Base-by-base conservation (phyloP, 1,140 invertebrate genomes). In the Drosophila kohkoa region DNA sequence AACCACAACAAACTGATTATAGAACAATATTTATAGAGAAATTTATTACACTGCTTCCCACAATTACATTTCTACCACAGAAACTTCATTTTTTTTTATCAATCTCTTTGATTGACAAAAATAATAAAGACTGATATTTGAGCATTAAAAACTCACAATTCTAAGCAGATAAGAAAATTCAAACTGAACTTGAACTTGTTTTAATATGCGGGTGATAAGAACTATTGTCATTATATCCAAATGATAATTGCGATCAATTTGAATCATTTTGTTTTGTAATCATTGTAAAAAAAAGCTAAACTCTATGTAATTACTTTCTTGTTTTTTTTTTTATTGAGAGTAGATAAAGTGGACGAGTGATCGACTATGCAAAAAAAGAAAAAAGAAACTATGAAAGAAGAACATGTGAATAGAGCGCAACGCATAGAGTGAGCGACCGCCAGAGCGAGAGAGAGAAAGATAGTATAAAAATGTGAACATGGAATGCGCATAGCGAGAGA, bases 401-500 rank as follows among this genome's bases (percentile, higher is more conserved):
- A 32, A n/a, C 11, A 55, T 35, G 30, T 32, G 28, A 7, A 52
- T 25, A 30, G 20, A 15, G 51, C 11, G 7, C 11, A 43, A 25
- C n/a, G 13, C 1, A 57, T 20, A 30, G 43, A 48, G 41, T 20
- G 30, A 30, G 7, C 20, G 20, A 25, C 20, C 20, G 20, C 3
- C 20, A 46, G n/a, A 32, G 46, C 25, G 11, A 46, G 48, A 38
- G 48, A 5, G 3, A 1, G 32, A 38, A 20, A n/a, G 35, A 52
- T 55, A 51, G 10, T 15, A 51, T 2, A 45, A 32, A 43, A 48
- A 41, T 49, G 64, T 2, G 38, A 35, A 66, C 32, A 32, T 67
- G 66, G 57, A 70, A 46, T 35, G 57, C 58, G 58, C 67, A 62
- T 54, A 45, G 58, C 11, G 48, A 45, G 49, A 63, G 59, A 52